Evolutionary conservation across 2,888 invertebrate species (phyloP).

Genomic region (Taenaris catops): DNA sequence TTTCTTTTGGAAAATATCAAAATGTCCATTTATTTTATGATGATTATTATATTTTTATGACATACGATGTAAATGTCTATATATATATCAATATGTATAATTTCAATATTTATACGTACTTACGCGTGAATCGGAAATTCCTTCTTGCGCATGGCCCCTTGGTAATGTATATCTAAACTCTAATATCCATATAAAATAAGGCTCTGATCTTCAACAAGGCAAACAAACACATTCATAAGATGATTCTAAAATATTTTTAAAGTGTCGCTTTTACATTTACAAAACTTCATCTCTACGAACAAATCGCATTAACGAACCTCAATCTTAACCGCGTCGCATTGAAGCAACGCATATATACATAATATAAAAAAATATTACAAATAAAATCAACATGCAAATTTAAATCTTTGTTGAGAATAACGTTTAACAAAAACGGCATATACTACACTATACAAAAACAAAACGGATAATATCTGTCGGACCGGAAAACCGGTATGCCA

Average conservation of each 20-base stretch:
- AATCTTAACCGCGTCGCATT: no score
- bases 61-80: no score
- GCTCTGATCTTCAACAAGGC: constrained; percentile 57
- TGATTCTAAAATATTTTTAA: not conserved
- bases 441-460: constrained; percentile 30
- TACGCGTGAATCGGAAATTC: constrained; percentile 23
- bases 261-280: no score
- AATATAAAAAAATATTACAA: constrained; percentile 52
- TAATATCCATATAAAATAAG: constrained; percentile 56
- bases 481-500: constrained; percentile 51
- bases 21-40: no score
- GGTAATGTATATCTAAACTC: constrained; percentile 50
- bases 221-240: constrained; percentile 26
- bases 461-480: constrained; percentile 26
- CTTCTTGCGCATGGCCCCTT: constrained; percentile 54
- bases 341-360: no score
- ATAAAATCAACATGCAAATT: constrained; percentile 45
- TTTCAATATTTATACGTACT: constrained; percentile 16
- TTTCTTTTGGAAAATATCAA: no score
- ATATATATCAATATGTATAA: constrained; percentile 12
- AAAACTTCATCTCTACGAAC: no score
- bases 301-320: no score
- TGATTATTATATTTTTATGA: no score
- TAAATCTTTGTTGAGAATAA: constrained; percentile 36
- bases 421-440: constrained; percentile 33